Evolutionary conservation across 1,140 invertebrate species (phyloP).

Genomic region (Drosophila elegans): DNA sequence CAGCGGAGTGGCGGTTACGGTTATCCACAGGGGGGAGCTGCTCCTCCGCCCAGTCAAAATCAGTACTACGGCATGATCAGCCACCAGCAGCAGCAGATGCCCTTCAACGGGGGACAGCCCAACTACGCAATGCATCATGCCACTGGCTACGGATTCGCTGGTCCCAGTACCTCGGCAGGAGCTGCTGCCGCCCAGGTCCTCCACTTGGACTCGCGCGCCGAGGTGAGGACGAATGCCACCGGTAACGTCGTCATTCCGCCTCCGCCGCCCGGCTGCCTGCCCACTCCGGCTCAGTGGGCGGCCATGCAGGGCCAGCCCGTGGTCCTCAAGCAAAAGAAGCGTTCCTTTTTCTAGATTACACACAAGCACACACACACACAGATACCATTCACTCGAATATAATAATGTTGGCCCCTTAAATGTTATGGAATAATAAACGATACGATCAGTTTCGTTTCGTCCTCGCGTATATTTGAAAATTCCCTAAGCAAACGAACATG

Average conservation of each 20-base stretch:
- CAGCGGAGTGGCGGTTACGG: conserved; percentile 34
- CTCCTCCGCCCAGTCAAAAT: conserved; percentile 39
- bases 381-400: conserved; percentile 52
- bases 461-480: conserved; percentile 82
- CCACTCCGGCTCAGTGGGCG: conserved; percentile 75
- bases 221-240: conserved; percentile 54
- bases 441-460: conserved; percentile 66
- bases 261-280: conserved; percentile 76
- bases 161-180: conserved; percentile 61
- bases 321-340: conserved; percentile 78
- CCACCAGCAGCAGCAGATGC: conserved; percentile 57
- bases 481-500: conserved; percentile 74
- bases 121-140: conserved; percentile 34
- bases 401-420: conserved; percentile 35
- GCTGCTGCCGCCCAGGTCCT: conserved; percentile 56
- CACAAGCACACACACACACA: background rate
- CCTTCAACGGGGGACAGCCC: conserved; percentile 21
- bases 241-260: conserved; percentile 72
- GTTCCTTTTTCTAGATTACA: conserved; percentile 70
- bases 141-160: conserved; percentile 36
- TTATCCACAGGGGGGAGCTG: conserved; percentile 14
- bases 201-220: conserved; percentile 63
- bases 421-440: conserved; percentile 59
- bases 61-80: conserved; percentile 74
- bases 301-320: conserved; percentile 80